Base-by-base conservation (phyloP, 2,888 invertebrate genomes). In the Nephrotoma guestfalica region DNA sequence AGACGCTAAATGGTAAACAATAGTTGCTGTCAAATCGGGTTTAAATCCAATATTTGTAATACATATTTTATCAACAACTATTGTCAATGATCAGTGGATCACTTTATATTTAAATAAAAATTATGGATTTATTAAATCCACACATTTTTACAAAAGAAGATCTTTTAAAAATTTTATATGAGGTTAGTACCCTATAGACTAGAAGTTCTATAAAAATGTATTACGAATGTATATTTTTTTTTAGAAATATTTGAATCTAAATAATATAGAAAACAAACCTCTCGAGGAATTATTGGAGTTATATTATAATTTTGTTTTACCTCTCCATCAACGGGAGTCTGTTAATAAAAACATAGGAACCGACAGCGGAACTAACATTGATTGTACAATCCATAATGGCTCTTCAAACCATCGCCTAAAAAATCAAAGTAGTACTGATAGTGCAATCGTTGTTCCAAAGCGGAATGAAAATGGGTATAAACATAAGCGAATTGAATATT, bases 231-330 rank as follows among this genome's bases (percentile, higher is more conserved):
- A 51, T n/a, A 51, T 45, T 85, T 84, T 9, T n/a, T 87, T 88
- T 18, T 86, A 90, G 90, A 89, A 90, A 0, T 87, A 88, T 83
- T 86, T 90, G 2, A 87, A 88, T 30, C 87, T 90, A 83, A 87
- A 88, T 18, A 88, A 88, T 57, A 87, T 90, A 40, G 88, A 89
- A 18, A 45, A 87, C n/a, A 86, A 89, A 86, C 83, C 88, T 4
- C 87, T 88, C 13, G 87, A 88, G 0, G 89, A 90, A 71, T 87
- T 90, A 0, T 45, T 89, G 4, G 88, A 88, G 85, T 88, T 90
- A 83, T 90, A 89, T 87, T 89, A 88, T 86, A 89, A 89, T 7
- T 90, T 89, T 88, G 89, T 88, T 6, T 86, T 89, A n/a, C 90
- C 90, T 1, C 86, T 89, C 15, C 88, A 88, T 6, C 87, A 86